Conservation (phyloP, 2,888 invertebrate genomes). For the Monopis laevigella region DNA sequence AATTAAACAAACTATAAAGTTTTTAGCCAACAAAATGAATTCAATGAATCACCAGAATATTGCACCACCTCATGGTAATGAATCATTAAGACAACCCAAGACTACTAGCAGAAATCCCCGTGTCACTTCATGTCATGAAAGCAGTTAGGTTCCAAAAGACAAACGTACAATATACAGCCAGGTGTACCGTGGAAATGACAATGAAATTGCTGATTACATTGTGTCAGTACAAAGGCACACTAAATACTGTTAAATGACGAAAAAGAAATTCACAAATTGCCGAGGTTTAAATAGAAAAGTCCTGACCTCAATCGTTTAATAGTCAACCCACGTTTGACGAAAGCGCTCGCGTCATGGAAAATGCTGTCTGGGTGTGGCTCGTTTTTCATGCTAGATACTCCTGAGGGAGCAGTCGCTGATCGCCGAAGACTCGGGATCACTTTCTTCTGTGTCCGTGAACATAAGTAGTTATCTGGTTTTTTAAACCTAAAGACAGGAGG, state of each 20-base stretch:
- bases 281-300: no score
- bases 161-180: slow-evolving; percentile 13
- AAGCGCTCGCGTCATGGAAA: slow-evolving; percentile 59
- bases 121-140: no score
- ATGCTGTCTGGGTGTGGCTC: slow-evolving; percentile 43
- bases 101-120: no score
- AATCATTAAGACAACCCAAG: no score
- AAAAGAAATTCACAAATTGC: not conserved
- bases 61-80: no score
- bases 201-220: slow-evolving; percentile 34
- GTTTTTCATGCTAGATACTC: slow-evolving; percentile 45
- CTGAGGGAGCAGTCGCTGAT: slow-evolving; percentile 53
- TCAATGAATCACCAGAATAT: no score
- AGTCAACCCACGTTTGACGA: slow-evolving; percentile 60
- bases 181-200: slow-evolving; percentile 19
- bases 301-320: slow-evolving; percentile 66
- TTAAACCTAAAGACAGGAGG: slow-evolving; percentile 49
- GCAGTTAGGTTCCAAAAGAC: slow-evolving; percentile 4
- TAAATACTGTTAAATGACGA: slow-evolving; percentile 38
- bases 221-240: slow-evolving; percentile 61
- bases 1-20: no score
- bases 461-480: slow-evolving; percentile 63
- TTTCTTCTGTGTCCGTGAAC: slow-evolving; percentile 43
- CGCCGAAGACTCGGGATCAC: slow-evolving; percentile 39
- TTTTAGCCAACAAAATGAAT: no score